Base-by-base conservation (phyloP, 1,140 invertebrate species). In the Polyergus mexicanus region DNA sequence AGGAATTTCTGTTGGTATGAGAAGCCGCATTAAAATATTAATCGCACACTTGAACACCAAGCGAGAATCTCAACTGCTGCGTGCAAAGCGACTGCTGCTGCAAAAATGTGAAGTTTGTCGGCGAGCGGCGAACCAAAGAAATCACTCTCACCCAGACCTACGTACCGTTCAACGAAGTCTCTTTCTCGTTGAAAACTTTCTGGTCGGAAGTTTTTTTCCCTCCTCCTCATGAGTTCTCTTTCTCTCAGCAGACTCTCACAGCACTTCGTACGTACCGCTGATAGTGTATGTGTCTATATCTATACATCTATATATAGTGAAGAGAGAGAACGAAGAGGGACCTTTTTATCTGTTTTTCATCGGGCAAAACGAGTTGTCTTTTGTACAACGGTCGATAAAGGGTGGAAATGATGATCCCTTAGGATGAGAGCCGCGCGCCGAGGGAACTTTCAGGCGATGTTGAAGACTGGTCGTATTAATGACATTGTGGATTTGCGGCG, bases 271-370 rank as follows among this genome's bases (percentile, higher is more conserved):
- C 54, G 68, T 22, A 54, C 16, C 47, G 4, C 47, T 19, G 47
- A 4, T 51, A 47, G 47, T 51, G 4, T 19, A 13, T 44, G 13
- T 47, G 19, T 84, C 3, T 47, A 47, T 51, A 58, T 25, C 54
- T 63, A n/a, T 75, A 51, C 71, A 71, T 60, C 58, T 60, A 16
- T 38, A 74, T 35, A 74, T 63, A 44, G 10, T 11, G 41, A 44
- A 6, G 13, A 7, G 54, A 35, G 13, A 41, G 38, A 44, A 10
- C 25, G 16, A 16, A 19, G 77, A 84, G 86, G 88, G 84, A 88
- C 71, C 88, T 90, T 91, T 92, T 91, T 92, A 92, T 91, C 91
- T 90, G 86, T 92, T 93, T 92, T 91, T 80, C 89, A 91, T 90
- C 87, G 91, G 47, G 85, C 85, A 90, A 92, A 91, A 92, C 92